phyloP scores from a whole-genome alignment of 35 echinoderm and acorn worm species.

The Apostichopus japonicus region DNA sequence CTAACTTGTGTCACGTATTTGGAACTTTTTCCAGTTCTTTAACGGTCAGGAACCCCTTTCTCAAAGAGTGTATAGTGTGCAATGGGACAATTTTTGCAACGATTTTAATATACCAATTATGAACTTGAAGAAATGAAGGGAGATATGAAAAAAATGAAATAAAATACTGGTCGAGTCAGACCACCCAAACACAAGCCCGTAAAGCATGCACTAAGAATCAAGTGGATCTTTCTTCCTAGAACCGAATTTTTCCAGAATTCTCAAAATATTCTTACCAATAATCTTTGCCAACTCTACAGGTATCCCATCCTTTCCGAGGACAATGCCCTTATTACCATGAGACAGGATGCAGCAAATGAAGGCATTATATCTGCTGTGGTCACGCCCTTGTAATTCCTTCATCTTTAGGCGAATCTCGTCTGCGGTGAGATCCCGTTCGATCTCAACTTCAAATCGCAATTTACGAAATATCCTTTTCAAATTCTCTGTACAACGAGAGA shows the following conservation, averaged over 20 bases:
- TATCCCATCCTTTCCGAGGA: conserved; percentile 28
- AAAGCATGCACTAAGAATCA: not conserved
- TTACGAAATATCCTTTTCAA: not conserved
- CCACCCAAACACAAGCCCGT: not conserved
- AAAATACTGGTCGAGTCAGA: too few relatives aligned
- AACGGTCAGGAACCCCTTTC: too few relatives aligned
- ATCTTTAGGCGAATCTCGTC: not conserved
- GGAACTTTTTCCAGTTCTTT: too few relatives aligned
- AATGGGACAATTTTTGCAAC: too few relatives aligned
- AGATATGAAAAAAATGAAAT: too few relatives aligned
- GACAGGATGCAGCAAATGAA: conserved; percentile 39
- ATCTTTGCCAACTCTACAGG: not conserved
- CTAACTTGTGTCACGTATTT: too few relatives aligned
- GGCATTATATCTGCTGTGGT: conserved; percentile 18
- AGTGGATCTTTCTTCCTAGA: too few relatives aligned
- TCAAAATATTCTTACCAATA: conserved; percentile 13
- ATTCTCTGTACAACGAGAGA: conserved; percentile 1
- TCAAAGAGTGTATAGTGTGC: too few relatives aligned
- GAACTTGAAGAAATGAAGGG: too few relatives aligned
- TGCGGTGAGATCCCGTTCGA: not conserved
- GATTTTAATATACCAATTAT: too few relatives aligned
- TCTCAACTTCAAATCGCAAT: conserved; percentile 8
- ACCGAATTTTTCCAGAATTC: too few relatives aligned
- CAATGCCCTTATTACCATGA: conserved; percentile 23
- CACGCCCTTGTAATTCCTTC: not conserved